Evolutionary conservation across 1,140 invertebrate genomes (phyloP), one percentile per base, ranked within the genome.

Genomic region (Brachionus sp.): DNA sequence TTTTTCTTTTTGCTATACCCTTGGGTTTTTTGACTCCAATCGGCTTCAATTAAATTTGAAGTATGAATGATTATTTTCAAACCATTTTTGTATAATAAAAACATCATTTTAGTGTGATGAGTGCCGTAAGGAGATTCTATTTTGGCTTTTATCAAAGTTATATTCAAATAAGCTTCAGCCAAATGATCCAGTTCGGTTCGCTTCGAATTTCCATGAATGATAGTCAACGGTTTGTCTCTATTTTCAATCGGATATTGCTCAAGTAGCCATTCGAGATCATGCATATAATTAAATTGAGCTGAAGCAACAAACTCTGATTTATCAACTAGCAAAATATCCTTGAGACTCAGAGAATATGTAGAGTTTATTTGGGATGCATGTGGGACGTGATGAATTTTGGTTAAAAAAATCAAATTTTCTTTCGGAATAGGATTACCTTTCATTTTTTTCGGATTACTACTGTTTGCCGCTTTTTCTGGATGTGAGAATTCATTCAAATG

Each of bases 21-120:
- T 90, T 98, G 96, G 12, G 95, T 96, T 87, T 95, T 92, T 87
- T 97, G 94, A 85, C 93, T 91, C 96, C 96, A 98, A 89, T 98
- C 96, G 83, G 93, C 92, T 37, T 92, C 90, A 85, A 96, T 93
- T 1, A 98, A 89, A 90, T 98, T 98, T 0, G 95, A 95, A 0
- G 96, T 98, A 2, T 94, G 95, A 23, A 98, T 92, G 4, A 97
- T 92, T 53, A 98, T 92, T 77, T 95, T 90, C 42, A 97, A 88
- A 2, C 93, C 94, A 10, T 91, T 90, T 87, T 96, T 93, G 86
- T 92, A 92, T 85, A 96, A 94, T 35, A 93, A 91, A 0, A 97
- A 90, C 35, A 98, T 90, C 90, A 95, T 95, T 91, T 97, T 97
- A 91, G 94, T 94, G 87, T 97, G 95, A 90, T 97, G 95, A 84